phyloP scores from a whole-genome alignment of 1,140 invertebrate genomes.

The Drosophila obscura region DNA sequence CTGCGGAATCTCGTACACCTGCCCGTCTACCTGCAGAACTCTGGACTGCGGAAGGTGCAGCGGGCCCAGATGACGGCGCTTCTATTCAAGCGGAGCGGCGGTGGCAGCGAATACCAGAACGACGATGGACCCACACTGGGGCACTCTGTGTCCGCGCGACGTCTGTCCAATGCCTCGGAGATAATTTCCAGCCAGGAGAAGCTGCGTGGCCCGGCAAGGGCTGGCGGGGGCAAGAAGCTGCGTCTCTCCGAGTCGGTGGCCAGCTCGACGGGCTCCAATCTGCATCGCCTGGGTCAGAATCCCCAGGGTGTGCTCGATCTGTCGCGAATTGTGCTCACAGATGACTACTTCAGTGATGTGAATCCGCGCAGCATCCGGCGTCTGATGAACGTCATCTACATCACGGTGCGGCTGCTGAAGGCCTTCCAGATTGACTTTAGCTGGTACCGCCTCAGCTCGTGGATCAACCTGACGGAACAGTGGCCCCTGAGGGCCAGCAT shows the following conservation, averaged over 20 bases:
- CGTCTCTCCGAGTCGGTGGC: constrained; percentile 94
- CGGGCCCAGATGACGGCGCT: constrained; percentile 92
- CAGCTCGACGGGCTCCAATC: constrained; percentile 94
- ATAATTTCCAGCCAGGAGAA: constrained; percentile 91
- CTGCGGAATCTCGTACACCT: constrained; percentile 98
- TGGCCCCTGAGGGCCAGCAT: constrained; percentile 99
- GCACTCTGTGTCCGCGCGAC: constrained; percentile 88
- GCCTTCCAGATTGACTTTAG: constrained; percentile 99
- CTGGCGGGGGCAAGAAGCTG: constrained; percentile 87
- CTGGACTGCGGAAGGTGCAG: constrained; percentile 94
- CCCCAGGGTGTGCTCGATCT: constrained; percentile 88
- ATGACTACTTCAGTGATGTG: constrained; percentile 98
- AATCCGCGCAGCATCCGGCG: constrained; percentile 98
- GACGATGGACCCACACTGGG: constrained; percentile 84
- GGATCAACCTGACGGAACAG: constrained; percentile 99
- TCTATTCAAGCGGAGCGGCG: constrained; percentile 74
- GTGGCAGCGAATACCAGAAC: constrained; percentile 64
- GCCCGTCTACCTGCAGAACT: constrained; percentile 99
- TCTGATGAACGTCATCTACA: constrained; percentile 98
- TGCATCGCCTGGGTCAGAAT: constrained; percentile 88
- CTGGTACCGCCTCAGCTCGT: constrained; percentile 98
- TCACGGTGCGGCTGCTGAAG: constrained; percentile 97
- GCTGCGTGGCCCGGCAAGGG: constrained; percentile 76
- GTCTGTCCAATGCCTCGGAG: constrained; percentile 91
- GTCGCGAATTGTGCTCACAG: constrained; percentile 94